Evolutionary conservation across 2,888 invertebrate genomes (phyloP).

Genomic region (Platycheirus rosarum): DNA sequence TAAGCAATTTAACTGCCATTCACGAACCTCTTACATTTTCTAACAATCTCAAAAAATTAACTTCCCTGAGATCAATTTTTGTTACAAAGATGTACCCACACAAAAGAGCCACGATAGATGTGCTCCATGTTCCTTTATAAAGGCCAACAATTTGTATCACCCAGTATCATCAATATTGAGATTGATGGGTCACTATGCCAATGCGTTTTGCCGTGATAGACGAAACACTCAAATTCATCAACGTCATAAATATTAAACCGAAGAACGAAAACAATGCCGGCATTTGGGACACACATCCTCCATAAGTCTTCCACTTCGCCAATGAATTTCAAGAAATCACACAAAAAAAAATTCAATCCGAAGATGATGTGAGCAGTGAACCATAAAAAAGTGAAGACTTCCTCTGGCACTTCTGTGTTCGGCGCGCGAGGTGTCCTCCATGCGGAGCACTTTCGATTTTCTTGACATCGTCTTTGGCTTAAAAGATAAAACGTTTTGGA

Average conservation of each 20-base stretch:
- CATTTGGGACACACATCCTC: constrained; percentile 77
- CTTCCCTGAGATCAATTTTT: constrained; percentile 8
- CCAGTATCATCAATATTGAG: constrained; percentile 26
- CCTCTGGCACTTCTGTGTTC: too few relatives aligned
- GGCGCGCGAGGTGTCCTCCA: not conserved
- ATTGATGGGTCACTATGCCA: constrained; percentile 70
- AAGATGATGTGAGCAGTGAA: constrained; percentile 9
- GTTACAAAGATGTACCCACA: constrained; percentile 12
- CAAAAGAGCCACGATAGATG: not conserved
- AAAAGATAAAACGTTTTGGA: constrained; percentile 55
- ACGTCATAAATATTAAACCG: constrained; percentile 58
- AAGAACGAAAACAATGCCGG: constrained; percentile 65
- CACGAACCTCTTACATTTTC: too few relatives aligned
- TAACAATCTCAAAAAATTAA: not conserved
- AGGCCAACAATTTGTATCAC: constrained; percentile 42
- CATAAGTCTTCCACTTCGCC: constrained; percentile 61
- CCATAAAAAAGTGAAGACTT: constrained; percentile 14
- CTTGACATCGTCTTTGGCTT: constrained; percentile 44
- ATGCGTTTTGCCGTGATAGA: constrained; percentile 49
- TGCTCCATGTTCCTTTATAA: constrained; percentile 14
- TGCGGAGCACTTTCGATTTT: constrained; percentile 54
- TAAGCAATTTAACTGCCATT: too few relatives aligned
- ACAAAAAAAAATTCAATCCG: constrained; percentile 1
- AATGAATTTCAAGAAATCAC: constrained; percentile 1
- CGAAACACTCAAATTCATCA: constrained; percentile 56